Base-by-base conservation (phyloP, 2,797 vertebrate genomes). In the Parauchenoglanis ngamensis region DNA sequence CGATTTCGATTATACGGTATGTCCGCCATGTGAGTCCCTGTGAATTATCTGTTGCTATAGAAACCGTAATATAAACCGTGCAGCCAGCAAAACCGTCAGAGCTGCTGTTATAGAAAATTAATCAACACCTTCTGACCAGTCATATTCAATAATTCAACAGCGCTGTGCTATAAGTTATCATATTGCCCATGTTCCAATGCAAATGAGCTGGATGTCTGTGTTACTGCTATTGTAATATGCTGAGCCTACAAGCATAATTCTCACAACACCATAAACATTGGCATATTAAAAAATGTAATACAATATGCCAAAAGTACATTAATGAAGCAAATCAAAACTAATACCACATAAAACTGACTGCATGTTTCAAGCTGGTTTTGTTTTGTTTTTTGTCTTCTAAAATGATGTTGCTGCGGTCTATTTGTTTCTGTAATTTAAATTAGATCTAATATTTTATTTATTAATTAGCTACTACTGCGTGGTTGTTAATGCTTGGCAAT, bases 191-290 rank as follows among this genome's bases (percentile, higher is more conserved):
- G 35, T 25, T n/a, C 59, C 25, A 19, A 81, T 81, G 78, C 57
- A 61, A 81, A 81, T 81, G 40, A 81, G 78, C 56, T 61, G 31
- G 56, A 63, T 3, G 57, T 46, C 35, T 1, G 57, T 61, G 57
- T 61, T 44, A 81, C 57, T 63, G 40, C 13, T 54, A 28, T 13
- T 15, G 54, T 72, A 63, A 63, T 81, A 44, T 46, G 35, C 78
- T 81, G 78, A 63, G 57, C 57, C 78, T 46, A 63, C 78, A 17
- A 40, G 78, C 57, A 81, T 63, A 81, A 81, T 63, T 63, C 79
- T 63, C 40, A 44, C 40, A n/a, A 46, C 35, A 63, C 35, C 35
- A 28, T 81, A 63, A 81, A 81, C 79, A 81, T 7, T 17, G 40
- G 40, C 79, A 63, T 81, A 79, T 59, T 13, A 59, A 76, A 78